Evolutionary conservation across 2,888 invertebrate species (phyloP).

Genomic region (Acleris holmiana): DNA sequence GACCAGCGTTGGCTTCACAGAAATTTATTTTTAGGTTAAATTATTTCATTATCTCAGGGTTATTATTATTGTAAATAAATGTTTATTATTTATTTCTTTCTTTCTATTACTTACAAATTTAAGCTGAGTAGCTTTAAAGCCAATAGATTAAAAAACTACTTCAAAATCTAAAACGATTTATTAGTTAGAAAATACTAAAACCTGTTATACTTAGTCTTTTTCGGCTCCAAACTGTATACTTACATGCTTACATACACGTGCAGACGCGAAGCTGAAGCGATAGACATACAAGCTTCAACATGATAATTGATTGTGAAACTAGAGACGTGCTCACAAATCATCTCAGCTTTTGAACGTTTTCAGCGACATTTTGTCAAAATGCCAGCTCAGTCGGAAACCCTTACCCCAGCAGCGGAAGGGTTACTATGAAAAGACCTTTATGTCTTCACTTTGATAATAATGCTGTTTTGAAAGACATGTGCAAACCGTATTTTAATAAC

Average conservation of each 20-base stretch:
- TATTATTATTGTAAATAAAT: too few species aligned
- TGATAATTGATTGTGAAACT: slow-evolving; percentile 76
- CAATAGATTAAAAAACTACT: too few species aligned
- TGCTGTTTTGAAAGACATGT: neutral
- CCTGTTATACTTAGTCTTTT: too few species aligned
- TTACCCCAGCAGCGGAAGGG: slow-evolving; percentile 48
- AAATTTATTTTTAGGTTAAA: too few species aligned
- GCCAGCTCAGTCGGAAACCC: slow-evolving; percentile 50
- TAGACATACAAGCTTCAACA: slow-evolving; percentile 46
- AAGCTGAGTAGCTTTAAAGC: too few species aligned
- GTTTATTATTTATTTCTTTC: too few species aligned
- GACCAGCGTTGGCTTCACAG: too few species aligned
- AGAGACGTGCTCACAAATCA: slow-evolving; percentile 72
- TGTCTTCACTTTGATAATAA: slow-evolving; percentile 26
- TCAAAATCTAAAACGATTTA: too few species aligned
- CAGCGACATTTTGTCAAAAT: slow-evolving; percentile 58
- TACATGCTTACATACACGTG: slow-evolving; percentile 40
- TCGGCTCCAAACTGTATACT: slow-evolving; percentile 53
- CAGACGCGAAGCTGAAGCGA: too few species aligned
- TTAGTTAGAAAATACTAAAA: too few species aligned
- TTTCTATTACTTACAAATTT: too few species aligned
- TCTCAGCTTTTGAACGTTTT: slow-evolving; percentile 62
- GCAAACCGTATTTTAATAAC: neutral
- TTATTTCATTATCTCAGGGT: too few species aligned
- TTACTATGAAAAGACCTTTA: slow-evolving; percentile 53